Evolutionary conservation across 2,113 vertebrate genomes (phyloP).

Genomic region (Calidris pygmaea): DNA sequence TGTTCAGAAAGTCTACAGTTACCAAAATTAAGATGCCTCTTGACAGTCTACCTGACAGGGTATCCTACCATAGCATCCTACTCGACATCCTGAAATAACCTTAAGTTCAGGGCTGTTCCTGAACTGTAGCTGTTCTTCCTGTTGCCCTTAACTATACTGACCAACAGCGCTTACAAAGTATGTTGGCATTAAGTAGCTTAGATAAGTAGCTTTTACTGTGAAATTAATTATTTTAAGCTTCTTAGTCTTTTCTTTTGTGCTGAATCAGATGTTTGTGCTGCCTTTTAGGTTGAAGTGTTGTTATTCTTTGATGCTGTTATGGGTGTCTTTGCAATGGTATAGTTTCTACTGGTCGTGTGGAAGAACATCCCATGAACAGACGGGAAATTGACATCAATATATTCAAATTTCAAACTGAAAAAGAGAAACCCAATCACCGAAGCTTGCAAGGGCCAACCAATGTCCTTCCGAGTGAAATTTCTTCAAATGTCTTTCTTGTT

Average conservation of each 20-base stretch:
- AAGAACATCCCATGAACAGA: neutral
- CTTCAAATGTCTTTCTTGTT: neutral
- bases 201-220: neutral
- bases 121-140: neutral
- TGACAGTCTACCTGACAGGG: neutral
- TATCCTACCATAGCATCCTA: neutral
- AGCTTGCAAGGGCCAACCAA: neutral
- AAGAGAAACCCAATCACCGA: neutral
- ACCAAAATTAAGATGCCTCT: neutral
- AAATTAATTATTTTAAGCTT: slow-evolving; percentile 13
- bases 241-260: neutral
- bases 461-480: neutral
- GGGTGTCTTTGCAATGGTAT: neutral
- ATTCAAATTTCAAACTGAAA: neutral
- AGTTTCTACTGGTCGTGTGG: neutral
- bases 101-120: neutral
- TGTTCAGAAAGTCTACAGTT: neutral
- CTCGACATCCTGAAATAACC: neutral
- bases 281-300: neutral
- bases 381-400: neutral
- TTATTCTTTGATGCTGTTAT: fast-evolving
- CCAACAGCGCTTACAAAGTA: neutral
- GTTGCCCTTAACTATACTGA: neutral
- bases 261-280: neutral
- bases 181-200: neutral